Evolutionary conservation across 1,140 invertebrate species (phyloP), one percentile per base, ranked within the genome.

Genomic region (Pseudomyrmex cubaensis): DNA sequence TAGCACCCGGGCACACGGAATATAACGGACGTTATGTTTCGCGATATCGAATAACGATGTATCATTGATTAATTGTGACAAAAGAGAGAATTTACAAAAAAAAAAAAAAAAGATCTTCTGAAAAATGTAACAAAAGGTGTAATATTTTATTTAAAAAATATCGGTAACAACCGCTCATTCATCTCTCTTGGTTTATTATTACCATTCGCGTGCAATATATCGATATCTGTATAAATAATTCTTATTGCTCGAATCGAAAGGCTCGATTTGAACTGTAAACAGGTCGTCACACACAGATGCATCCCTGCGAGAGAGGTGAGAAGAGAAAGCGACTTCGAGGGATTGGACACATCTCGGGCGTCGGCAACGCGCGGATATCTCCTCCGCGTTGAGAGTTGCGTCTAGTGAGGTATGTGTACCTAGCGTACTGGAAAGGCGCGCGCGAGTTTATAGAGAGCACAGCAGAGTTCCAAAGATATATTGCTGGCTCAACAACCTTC

Each of bases 401-500:
- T 73, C 61, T 75, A 63, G 75, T 44, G 50, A 78, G 76, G 64
- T 78, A 80, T 70, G 75, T 67, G 75, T 67, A 85, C 61, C 82
- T 76, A 73, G 69, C 67, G 69, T 72, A 74, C 57, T 67, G 64
- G 70, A 82, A 70, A 63, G 77, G 61, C 57, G 35, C 35, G 35
- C 35, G 35, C 35, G 59, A 84, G 85, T 73, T 86, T 67, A 62
- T 77, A 75, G 69, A 76, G 70, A 83, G 62, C 70, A 76, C 74
- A 63, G 67, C 56, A 61, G 77, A 85, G 67, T 83, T 82, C 67
- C 67, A 67, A 83, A 80, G 86, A 87, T 86, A 78, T 77, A 86
- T 87, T 77, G 67, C 85, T 83, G 62, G 54, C 78, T 86, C 74
- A 84, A 87, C 59, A 80, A 87, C 85, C 82, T 73, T 70, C 85